A percentile compares a stretch with the other conserved stretches of the same genome.
These are phyloP conservation scores for Ericerus pela DNA, from an alignment of 1,140 invertebrate genomes.

Conservation along the genomic window DNA sequence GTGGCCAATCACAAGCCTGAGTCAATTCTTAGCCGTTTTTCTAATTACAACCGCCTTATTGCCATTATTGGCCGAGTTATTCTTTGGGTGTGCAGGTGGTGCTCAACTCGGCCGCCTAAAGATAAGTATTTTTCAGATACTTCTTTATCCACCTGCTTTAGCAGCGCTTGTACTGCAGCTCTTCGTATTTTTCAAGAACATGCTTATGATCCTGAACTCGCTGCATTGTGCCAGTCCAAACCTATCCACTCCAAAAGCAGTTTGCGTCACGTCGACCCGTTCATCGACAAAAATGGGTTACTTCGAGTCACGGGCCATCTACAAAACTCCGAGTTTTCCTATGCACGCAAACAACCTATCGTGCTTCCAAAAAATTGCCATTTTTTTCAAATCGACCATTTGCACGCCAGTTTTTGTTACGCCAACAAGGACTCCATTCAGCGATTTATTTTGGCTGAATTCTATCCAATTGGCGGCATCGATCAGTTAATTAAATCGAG, in stretches of 20 bases:
- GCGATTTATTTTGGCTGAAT: conserved; percentile 23
- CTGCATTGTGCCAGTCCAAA: no score
- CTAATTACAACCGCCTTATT: background rate
- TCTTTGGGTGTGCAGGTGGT: no score
- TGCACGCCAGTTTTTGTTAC: conserved; percentile 24
- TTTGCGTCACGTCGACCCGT: no score
- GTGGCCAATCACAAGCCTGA: background rate
- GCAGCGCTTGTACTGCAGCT: no score
- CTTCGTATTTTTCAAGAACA: no score
- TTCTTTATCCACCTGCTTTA: no score
- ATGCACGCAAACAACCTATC: conserved; percentile 17
- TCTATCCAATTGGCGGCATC: conserved; percentile 24
- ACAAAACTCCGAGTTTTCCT: conserved; percentile 13
- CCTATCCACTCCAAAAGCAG: no score
- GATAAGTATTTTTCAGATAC: no score
- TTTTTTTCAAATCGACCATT: conserved; percentile 28
- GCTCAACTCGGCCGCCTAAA: no score
- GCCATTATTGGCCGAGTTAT: background rate
- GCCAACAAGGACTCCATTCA: conserved; percentile 21
- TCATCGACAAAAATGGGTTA: conserved; percentile 15
- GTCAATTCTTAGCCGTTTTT: background rate
- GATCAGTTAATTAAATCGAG: conserved; percentile 19
- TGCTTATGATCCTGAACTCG: no score
- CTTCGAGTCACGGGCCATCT: conserved; percentile 17
- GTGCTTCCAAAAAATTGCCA: conserved; percentile 15